These are phyloP conservation scores for Lampropteryx suffumata DNA, from an alignment of 2,888 invertebrate species.

Conservation along the genomic window DNA sequence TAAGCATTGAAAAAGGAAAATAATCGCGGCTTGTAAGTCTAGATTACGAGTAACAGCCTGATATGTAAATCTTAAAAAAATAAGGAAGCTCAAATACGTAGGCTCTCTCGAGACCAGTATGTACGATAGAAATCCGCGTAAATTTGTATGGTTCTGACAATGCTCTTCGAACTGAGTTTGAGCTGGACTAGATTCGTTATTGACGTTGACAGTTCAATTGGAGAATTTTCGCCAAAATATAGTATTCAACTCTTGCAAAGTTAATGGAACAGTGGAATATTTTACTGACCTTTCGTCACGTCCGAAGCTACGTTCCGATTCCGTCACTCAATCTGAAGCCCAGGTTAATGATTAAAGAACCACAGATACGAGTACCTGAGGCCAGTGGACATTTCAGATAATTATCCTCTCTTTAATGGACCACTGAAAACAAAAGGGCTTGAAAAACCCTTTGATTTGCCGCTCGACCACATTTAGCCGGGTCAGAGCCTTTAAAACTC, in stretches of 20 bases:
- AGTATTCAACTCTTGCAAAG: background rate
- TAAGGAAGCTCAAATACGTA: too few species aligned
- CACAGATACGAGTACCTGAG: slow-evolving; percentile 14
- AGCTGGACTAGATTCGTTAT: too few species aligned
- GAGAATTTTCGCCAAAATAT: too few species aligned
- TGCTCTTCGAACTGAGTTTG: too few species aligned
- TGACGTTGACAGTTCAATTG: too few species aligned
- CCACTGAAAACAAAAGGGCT: slow-evolving; percentile 62
- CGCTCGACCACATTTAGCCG: slow-evolving; percentile 72
- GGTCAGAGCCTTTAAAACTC: slow-evolving; percentile 67
- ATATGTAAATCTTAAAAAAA: too few species aligned
- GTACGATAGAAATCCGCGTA: too few species aligned
- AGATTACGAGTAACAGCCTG: too few species aligned
- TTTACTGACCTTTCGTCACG: background rate
- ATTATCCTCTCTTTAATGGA: slow-evolving; percentile 63
- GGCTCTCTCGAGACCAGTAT: too few species aligned
- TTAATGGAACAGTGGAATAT: background rate
- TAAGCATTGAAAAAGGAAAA: too few species aligned
- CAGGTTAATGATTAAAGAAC: slow-evolving; percentile 32
- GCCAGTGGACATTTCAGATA: slow-evolving; percentile 55
- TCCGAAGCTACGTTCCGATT: slow-evolving; percentile 3
- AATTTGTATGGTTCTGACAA: too few species aligned
- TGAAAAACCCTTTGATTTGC: slow-evolving; percentile 78
- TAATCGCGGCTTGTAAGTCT: too few species aligned
- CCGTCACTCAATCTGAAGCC: slow-evolving; percentile 28